Conservation (phyloP, 2,888 invertebrate species). For the Micoletzkya japonica region DNA sequence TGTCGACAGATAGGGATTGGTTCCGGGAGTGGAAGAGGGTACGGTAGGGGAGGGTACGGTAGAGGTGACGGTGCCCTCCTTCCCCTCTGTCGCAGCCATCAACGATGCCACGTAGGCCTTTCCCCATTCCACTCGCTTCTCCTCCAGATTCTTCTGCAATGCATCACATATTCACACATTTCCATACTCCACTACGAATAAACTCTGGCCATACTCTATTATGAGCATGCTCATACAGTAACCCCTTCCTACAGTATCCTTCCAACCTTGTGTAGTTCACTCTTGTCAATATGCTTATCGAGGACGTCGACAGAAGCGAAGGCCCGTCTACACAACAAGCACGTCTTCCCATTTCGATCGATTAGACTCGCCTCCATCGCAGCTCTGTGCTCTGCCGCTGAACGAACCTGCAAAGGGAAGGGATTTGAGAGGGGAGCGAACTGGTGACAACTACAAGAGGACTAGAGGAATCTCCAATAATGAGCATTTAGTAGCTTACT, state of each 20-base stretch:
- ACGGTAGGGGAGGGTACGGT: neutral
- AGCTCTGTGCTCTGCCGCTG: constrained; percentile 33
- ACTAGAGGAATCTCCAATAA: no score
- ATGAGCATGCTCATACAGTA: neutral
- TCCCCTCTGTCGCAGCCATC: constrained; percentile 22
- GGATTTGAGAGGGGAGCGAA: no score
- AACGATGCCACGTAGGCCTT: constrained; percentile 31
- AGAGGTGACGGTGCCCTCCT: neutral
- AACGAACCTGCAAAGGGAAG: neutral
- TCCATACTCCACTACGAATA: neutral
- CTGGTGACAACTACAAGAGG: no score
- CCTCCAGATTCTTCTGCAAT: constrained; percentile 50
- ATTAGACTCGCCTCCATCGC: constrained; percentile 50
- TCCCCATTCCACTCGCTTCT: constrained; percentile 43
- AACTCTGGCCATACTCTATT: neutral
- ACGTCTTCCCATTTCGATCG: constrained; percentile 66
- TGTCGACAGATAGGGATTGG: neutral
- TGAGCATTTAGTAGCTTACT: no score
- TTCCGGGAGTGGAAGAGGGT: neutral
- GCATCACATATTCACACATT: neutral
- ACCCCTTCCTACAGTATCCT: neutral
- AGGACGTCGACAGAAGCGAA: constrained; percentile 87
- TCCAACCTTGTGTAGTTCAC: constrained; percentile 83
- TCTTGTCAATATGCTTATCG: constrained; percentile 83
- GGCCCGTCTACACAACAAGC: constrained; percentile 85